Evolutionary conservation across 2,797 vertebrate genomes (phyloP).

Genomic region (Eremophila alpestris): DNA sequence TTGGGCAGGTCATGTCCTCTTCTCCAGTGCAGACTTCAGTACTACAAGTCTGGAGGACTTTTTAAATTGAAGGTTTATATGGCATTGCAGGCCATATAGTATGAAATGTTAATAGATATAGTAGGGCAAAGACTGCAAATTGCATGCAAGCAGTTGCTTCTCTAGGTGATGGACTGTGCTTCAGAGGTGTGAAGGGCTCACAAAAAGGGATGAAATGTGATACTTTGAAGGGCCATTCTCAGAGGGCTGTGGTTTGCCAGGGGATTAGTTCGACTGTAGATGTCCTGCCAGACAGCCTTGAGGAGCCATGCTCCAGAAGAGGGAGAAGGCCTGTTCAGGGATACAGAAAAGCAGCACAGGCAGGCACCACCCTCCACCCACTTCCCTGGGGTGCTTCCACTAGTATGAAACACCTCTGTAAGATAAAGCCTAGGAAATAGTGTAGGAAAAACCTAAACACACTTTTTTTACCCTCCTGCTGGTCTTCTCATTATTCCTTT

Average conservation of each 20-base stretch:
- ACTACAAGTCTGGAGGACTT: not conserved
- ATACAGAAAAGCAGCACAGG: not conserved
- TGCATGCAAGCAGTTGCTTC: not conserved
- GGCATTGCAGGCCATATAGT: no score
- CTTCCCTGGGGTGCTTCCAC: not conserved
- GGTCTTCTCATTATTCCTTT: not conserved
- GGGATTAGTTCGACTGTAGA: not conserved
- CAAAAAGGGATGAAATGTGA: fast-evolving
- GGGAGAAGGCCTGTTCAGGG: not conserved
- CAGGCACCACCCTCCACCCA: fast-evolving
- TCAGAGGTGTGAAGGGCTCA: not conserved
- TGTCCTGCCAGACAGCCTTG: not conserved
- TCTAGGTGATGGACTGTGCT: not conserved
- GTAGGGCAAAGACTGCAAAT: not conserved
- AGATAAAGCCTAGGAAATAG: not conserved
- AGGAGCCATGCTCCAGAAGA: not conserved
- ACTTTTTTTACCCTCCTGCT: fast-evolving
- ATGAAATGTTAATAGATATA: not conserved
- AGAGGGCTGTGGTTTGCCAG: not conserved
- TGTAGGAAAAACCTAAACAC: not conserved
- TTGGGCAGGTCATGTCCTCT: not conserved
- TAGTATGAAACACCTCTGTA: not conserved
- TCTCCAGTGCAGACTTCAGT: not conserved
- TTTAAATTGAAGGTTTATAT: not conserved
- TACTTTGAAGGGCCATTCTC: not conserved